Conservation (phyloP, 2,797 vertebrate genomes). For the Toxotes lorentzi region DNA sequence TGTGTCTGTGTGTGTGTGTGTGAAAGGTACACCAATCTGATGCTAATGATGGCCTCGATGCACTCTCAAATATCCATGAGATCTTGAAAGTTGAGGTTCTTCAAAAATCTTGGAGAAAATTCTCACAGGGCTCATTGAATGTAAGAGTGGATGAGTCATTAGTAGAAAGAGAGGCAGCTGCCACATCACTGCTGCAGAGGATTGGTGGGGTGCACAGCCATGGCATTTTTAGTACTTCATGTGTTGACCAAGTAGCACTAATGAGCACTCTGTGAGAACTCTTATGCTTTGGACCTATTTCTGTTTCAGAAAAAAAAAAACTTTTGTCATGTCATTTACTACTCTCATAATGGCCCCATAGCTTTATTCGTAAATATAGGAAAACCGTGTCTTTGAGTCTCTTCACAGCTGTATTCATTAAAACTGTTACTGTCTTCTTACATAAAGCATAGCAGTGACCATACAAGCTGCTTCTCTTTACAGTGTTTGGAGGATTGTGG, state of each 20-base stretch:
- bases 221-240: constrained; percentile 69
- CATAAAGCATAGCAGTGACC: not conserved
- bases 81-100: constrained; percentile 43
- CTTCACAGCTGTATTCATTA: constrained; percentile 48
- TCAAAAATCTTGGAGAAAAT: constrained; percentile 23
- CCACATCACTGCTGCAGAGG: constrained; percentile 61
- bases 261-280: constrained; percentile 72
- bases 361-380: constrained; percentile 55
- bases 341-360: constrained; percentile 44
- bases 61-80: constrained; percentile 24
- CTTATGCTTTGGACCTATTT: constrained; percentile 60
- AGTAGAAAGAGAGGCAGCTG: constrained; percentile 65
- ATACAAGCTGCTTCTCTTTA: not conserved
- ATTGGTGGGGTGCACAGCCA: constrained; percentile 50
- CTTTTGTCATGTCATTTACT: constrained; percentile 56
- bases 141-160: constrained; percentile 66
- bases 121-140: constrained; percentile 37
- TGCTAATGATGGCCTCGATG: constrained; percentile 15
- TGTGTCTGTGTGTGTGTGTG: not conserved
- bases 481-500: constrained; percentile 11
- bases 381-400: constrained; percentile 32
- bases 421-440: constrained; percentile 43
- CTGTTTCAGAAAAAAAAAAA: constrained; percentile 55
- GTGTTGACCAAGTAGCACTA: constrained; percentile 76
- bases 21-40: not conserved